A percentile compares a stretch with the other conserved stretches of the same genome.
phyloP scores from a whole-genome alignment of 2,888 invertebrate species.

The Cephalotes varians region DNA sequence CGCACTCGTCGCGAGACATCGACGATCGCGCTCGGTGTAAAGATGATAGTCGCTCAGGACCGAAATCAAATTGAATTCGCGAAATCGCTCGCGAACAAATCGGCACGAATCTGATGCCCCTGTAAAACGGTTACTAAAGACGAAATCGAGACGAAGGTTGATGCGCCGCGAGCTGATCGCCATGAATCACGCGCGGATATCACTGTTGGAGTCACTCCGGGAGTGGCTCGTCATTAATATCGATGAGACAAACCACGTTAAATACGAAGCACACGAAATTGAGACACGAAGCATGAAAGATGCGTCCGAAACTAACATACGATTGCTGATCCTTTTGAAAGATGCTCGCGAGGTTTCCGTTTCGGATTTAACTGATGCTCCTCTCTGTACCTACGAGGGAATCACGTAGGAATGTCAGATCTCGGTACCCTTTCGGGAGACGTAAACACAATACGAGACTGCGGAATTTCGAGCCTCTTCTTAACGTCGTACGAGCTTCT shows the following conservation, averaged over 20 bases:
- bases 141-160: background rate
- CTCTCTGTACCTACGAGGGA: background rate
- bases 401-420: background rate
- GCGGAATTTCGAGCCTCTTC: background rate
- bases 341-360: background rate
- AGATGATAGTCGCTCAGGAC: background rate
- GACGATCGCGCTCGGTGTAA: background rate
- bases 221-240: background rate
- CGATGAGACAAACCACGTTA: background rate
- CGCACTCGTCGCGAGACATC: background rate
- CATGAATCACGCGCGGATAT: background rate
- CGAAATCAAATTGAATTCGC: background rate
- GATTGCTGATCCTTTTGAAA: background rate
- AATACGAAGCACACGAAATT: background rate
- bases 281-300: background rate
- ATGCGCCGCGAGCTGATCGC: background rate
- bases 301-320: conserved; percentile 5
- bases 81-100: background rate
- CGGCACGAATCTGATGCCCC: too few species aligned
- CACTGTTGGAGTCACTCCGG: background rate
- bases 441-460: conserved; percentile 3
- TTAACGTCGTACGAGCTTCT: background rate
- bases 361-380: background rate
- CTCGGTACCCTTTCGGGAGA: background rate
- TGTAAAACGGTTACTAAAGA: background rate